A percentile compares a stretch with the other conserved stretches of the same genome.
These are phyloP conservation scores for Sebastes matsubarae DNA, from an alignment of 2,797 vertebrate species.

Conservation along the genomic window DNA sequence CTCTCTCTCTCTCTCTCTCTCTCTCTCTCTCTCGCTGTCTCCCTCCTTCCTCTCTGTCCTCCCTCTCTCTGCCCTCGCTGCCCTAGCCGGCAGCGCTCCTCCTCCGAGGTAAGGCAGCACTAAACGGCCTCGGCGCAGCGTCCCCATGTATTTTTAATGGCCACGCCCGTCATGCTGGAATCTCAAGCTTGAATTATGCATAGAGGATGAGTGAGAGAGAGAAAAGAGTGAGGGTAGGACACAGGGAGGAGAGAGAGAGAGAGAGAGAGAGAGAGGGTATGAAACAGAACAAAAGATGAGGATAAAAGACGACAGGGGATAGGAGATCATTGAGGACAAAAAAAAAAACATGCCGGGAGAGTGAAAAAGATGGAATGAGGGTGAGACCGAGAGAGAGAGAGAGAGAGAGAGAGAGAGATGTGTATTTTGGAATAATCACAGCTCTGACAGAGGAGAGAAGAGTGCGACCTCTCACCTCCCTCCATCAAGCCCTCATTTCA, in stretches of 20 bases:
- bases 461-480: conserved; percentile 47
- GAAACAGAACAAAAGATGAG: conserved; percentile 30
- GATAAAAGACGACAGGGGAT: conserved; percentile 31
- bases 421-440: conserved; percentile 56
- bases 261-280: neutral
- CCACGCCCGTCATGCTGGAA: conserved; percentile 65
- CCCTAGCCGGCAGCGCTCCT: conserved; percentile 37
- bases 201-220: conserved; percentile 44
- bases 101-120: conserved; percentile 56
- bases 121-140: conserved; percentile 64
- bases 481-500: conserved; percentile 52
- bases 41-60: too few relatives aligned
- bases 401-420: neutral
- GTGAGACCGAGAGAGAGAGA: neutral
- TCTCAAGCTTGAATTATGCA: conserved; percentile 75
- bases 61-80: conserved; percentile 20
- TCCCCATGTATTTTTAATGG: conserved; percentile 78
- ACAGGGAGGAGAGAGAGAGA: conserved; percentile 5
- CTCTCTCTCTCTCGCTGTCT: rapidly evolving
- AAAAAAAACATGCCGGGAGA: conserved; percentile 14
- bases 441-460: conserved; percentile 37
- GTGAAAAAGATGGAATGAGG: conserved; percentile 15
- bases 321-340: conserved; percentile 31
- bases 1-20: too few relatives aligned
- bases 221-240: conserved; percentile 17